Conservation (phyloP, 53 echinoderm and acorn worm species). For the Temnopleurus reevesii region DNA sequence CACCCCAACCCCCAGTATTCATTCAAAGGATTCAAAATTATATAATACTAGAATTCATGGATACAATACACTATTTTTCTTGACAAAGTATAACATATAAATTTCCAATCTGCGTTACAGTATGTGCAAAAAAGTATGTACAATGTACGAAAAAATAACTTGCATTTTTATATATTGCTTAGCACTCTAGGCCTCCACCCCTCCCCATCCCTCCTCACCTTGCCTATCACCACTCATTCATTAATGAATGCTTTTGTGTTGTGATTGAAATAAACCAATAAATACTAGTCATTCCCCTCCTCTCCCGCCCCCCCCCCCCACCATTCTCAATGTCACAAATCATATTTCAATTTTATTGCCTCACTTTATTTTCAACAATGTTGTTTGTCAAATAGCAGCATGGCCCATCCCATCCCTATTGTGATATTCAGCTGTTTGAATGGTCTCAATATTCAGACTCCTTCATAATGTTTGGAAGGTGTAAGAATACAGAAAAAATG, state of each 20-base stretch:
- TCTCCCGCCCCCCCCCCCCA: neutral
- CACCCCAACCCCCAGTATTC: too few species aligned
- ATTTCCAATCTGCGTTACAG: too few species aligned
- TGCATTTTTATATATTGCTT: too few species aligned
- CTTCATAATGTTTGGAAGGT: too few species aligned
- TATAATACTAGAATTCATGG: too few species aligned
- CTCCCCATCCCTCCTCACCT: neutral
- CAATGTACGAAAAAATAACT: too few species aligned
- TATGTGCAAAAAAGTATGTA: too few species aligned
- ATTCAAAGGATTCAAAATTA: too few species aligned
- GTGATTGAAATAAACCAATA: too few species aligned
- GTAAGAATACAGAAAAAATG: neutral
- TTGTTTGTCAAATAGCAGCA: neutral
- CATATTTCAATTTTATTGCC: neutral
- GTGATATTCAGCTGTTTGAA: neutral
- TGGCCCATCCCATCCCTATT: slow-evolving; percentile 14
- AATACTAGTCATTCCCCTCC: neutral
- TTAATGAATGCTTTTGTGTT: neutral
- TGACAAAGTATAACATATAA: too few species aligned
- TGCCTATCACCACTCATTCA: neutral
- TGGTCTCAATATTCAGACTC: slow-evolving; percentile 7
- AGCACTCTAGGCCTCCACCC: neutral
- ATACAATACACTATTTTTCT: too few species aligned
- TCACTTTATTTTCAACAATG: neutral
- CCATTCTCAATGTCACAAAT: neutral